Base-by-base conservation (phyloP, 2,797 vertebrate genomes). In the Coilia nasus region DNA sequence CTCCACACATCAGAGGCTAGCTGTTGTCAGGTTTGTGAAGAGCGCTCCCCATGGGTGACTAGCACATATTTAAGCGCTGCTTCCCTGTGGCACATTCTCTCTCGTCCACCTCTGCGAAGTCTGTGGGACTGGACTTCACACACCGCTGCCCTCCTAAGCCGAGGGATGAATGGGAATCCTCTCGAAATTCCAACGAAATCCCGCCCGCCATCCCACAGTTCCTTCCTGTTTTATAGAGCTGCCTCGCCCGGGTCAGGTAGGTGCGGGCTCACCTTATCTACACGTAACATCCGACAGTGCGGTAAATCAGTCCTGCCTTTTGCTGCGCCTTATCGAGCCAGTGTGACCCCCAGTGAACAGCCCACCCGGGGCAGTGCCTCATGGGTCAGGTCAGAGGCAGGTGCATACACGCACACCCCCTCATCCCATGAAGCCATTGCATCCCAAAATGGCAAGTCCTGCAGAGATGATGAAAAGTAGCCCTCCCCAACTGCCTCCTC, bases 351-450 rank as follows among this genome's bases (percentile, higher is more conserved):
- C 14, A 0, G 19, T 2, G 31, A 78, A 78, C 71, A 5, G 25
- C 28, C 71, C 71, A 86, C 85, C 83, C 83, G 81, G 67, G 50
- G 2, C 82, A 64, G 83, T 21, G 83, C 84, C 60, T 6, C 46
- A 10, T 25, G 75, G 86, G 82, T 85, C 86, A 87, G 82, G 85
- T 81, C 35, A 47, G 86, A 83, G 84, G 82, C 86, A 87, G 86
- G 89, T 89, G 88, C 64, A 1, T 86, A 54, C 50, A 7, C 50
- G 86, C 90, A 89, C 86, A 82, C 85, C 83, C 84, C 84, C 81
- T 15, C 19, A 80, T 10, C 82, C 83, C 78, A 47, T 85, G 71
- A 85, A 85, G 50, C 75, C 31, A 78, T 35, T 31, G 62, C 83
- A 88, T 87, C 85, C 82, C 84, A 83, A 88, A 89, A 84, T 82